phyloP scores from a whole-genome alignment of 2,888 invertebrate species.

The Acronicta leporina region DNA sequence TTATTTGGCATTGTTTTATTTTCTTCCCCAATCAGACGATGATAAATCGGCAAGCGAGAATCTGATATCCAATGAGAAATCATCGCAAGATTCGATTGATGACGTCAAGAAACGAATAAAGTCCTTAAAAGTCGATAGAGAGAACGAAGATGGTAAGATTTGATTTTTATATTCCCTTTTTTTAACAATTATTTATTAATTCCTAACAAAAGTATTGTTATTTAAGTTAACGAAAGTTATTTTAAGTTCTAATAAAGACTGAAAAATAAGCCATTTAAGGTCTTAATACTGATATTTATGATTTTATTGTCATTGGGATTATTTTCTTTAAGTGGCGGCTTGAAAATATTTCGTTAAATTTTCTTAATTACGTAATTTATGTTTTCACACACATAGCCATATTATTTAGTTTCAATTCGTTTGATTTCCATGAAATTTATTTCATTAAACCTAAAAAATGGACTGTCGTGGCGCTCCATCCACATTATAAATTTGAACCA shows the following conservation, averaged over 20 bases:
- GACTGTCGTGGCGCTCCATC: conserved; percentile 3
- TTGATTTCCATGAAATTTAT: conserved; percentile 8
- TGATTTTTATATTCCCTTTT: conserved; percentile 41
- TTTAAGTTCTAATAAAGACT: conserved; percentile 1
- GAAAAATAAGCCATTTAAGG: background rate
- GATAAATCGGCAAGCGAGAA: conserved; percentile 73
- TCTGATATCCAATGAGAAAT: conserved; percentile 73
- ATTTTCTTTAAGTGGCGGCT: background rate
- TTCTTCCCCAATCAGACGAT: conserved; percentile 60
- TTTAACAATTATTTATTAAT: conserved; percentile 5
- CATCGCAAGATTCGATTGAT: conserved; percentile 80
- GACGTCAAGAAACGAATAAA: conserved; percentile 84
- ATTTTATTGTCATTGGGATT: background rate
- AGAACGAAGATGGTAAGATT: conserved; percentile 85
- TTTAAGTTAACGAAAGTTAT: conserved; percentile 18
- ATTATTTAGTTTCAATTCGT: conserved; percentile 59
- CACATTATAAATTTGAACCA: conserved; percentile 62
- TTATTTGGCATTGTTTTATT: conserved; percentile 55
- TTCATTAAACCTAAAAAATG: conserved; percentile 7
- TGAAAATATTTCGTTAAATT: background rate
- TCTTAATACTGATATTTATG: background rate
- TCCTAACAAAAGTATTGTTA: conserved; percentile 27
- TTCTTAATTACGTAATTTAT: conserved; percentile 44
- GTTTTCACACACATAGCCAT: conserved; percentile 60
- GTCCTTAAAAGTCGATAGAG: conserved; percentile 84